Conservation (phyloP, 2,888 invertebrate genomes). For the Aphidius colemani region DNA sequence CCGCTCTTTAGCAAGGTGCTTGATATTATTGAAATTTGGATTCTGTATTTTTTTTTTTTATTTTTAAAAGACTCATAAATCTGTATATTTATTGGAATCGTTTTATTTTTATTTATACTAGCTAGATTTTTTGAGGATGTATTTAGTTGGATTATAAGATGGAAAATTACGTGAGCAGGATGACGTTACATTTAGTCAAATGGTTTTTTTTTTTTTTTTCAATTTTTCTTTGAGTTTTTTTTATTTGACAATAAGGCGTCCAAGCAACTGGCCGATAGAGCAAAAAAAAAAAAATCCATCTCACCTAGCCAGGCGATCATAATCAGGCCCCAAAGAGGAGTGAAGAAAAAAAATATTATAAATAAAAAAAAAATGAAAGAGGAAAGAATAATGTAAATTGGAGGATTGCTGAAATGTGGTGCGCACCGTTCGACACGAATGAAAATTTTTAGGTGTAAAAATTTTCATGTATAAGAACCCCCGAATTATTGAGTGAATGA, state of each 20-base stretch:
- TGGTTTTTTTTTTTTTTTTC: conserved; percentile 19
- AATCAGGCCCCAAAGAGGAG: conserved; percentile 42
- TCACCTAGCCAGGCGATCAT: conserved; percentile 48
- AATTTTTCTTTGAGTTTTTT: not conserved
- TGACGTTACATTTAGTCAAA: conserved; percentile 1
- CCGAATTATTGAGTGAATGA: conserved; percentile 44
- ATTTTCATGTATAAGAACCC: not conserved
- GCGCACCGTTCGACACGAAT: conserved; percentile 37
- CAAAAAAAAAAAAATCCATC: conserved; percentile 38
- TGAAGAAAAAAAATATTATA: conserved; percentile 4
- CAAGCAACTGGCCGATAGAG: conserved; percentile 18
- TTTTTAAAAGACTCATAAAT: conserved; percentile 6
- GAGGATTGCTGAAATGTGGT: conserved; percentile 51
- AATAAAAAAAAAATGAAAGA: not conserved
- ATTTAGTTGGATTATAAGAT: not conserved
- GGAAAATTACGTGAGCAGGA: not conserved
- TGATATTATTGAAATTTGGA: conserved; percentile 31
- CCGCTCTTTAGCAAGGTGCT: conserved; percentile 22
- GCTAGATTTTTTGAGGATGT: not conserved
- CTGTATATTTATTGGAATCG: conserved; percentile 22
- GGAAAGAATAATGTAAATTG: not conserved
- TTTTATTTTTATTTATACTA: conserved; percentile 9
- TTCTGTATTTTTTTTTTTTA: conserved; percentile 18
- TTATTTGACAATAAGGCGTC: conserved; percentile 31
- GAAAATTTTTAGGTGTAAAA: conserved; percentile 29